These are phyloP conservation scores for Brienomyrus longianalis DNA, from an alignment of 2,113 vertebrate species.

Conservation along the genomic window DNA sequence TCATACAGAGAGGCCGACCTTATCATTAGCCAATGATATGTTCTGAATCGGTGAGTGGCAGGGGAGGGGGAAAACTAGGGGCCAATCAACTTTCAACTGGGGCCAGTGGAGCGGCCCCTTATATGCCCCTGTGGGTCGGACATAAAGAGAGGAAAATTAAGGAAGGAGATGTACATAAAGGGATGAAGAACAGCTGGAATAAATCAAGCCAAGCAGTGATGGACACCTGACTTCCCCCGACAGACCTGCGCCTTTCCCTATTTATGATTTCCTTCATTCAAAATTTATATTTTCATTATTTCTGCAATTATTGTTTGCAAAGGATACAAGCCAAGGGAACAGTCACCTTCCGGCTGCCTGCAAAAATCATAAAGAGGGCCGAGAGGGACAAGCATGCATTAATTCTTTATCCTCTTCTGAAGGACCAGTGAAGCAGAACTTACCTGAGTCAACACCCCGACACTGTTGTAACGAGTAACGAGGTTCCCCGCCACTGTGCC, in stretches of 20 bases:
- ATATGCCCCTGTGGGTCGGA: not conserved
- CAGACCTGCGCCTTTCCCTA: not conserved
- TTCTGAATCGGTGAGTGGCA: not conserved
- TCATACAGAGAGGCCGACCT: not conserved
- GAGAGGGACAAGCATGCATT: not conserved
- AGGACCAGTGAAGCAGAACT: not conserved
- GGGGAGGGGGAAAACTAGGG: not conserved
- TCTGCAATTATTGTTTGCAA: slow-evolving; percentile 7
- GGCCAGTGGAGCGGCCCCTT: not conserved
- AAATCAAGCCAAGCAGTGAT: not conserved
- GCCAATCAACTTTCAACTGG: not conserved
- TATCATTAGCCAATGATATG: not conserved
- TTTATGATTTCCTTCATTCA: slow-evolving; percentile 4
- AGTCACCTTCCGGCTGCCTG: not conserved
- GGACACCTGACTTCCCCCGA: not conserved
- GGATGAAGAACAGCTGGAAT: not conserved
- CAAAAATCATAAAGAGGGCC: not conserved
- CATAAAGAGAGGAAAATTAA: not conserved
- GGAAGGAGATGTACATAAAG: not conserved
- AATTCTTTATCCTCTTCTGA: not conserved
- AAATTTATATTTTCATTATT: slow-evolving; percentile 8
- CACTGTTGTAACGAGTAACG: not conserved
- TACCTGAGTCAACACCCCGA: not conserved
- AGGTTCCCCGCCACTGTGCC: not conserved
- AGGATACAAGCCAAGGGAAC: not conserved